Evolutionary conservation across 2,888 invertebrate species (phyloP).

Genomic region (Drosophila pseudotalamancana): DNA sequence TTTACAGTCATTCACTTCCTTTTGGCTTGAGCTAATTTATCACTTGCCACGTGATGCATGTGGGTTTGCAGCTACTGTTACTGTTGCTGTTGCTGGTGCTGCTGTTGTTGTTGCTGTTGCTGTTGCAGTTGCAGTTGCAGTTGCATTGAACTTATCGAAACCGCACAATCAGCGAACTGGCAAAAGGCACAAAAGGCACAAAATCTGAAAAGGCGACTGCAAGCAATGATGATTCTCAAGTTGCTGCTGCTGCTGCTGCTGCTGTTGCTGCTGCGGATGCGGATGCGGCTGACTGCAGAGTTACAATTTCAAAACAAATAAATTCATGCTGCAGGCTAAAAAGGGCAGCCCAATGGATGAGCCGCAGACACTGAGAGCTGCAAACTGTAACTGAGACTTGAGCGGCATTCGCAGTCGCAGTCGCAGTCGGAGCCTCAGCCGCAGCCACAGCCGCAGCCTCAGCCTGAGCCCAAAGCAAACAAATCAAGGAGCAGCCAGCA

Average conservation of each 20-base stretch:
- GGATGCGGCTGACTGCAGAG: constrained; percentile 62
- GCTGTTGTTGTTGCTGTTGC: too few species aligned
- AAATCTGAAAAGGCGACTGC: constrained; percentile 61
- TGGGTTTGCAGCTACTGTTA: constrained; percentile 42
- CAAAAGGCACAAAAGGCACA: constrained; percentile 39
- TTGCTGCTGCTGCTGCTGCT: constrained; percentile 27
- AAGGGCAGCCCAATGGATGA: constrained; percentile 67
- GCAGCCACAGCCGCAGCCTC: constrained; percentile 15
- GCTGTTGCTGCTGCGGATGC: constrained; percentile 30
- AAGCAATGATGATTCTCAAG: constrained; percentile 46
- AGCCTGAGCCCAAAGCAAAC: constrained; percentile 62
- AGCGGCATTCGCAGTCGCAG: constrained; percentile 8
- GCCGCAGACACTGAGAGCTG: constrained; percentile 35
- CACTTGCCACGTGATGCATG: constrained; percentile 64
- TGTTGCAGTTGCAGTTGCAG: constrained; percentile 42
- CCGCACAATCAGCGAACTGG: constrained; percentile 69
- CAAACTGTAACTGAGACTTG: constrained; percentile 41
- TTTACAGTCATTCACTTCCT: constrained; percentile 45
- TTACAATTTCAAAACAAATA: constrained; percentile 79
- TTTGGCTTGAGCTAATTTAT: constrained; percentile 66
- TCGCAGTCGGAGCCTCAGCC: constrained; percentile 32
- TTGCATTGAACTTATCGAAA: constrained; percentile 72
- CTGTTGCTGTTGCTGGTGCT: constrained; percentile 44
- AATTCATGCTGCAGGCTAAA: constrained; percentile 76
- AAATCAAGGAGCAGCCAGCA: constrained; percentile 72